Evolutionary conservation across 64 coral and sea anemone genomes (phyloP), one percentile per base, ranked within the genome.

Genomic region (Stylophora pistillata): DNA sequence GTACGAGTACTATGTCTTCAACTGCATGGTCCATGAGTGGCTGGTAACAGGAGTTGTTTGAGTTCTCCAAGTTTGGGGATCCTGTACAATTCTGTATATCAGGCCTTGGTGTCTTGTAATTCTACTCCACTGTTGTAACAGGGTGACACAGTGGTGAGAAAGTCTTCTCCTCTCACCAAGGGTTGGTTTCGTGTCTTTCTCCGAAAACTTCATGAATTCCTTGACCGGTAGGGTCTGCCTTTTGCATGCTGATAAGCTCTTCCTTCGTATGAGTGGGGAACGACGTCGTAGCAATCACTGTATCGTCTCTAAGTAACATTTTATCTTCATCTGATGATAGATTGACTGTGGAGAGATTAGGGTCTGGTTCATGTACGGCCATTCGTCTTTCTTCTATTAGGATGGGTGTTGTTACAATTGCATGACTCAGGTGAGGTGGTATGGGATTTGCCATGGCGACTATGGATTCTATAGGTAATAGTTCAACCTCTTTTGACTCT

Each of bases 61-160:
- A 74, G 3, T 73, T 75, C 71, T 33, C 80, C 79, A 53, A 53
- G 31, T 25, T 85, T 29, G 64, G 89, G 80, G n/a, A 58, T 91
- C 71, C 10, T 85, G 58, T 5, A 85, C 72, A 41, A 28, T 62
- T 62, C 89, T 73, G 79, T 91, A 91, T 55, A 84, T 52, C 10
- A 82, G 65, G 15, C n/a, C n/a, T n/a, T n/a, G n/a, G n/a, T n/a
- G n/a, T n/a, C n/a, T n/a, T n/a, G n/a, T n/a, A n/a, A n/a, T 14
- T 53, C 13, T 90, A 62, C 74, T 56, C 78, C 74, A 88, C 57
- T 88, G 86, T 58, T 34, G 14, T 53, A 88, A 60, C 54, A 88
- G 58, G 52, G 72, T 75, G 33, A 63, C 32, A 74, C 37, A 79
- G 12, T 71, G 21, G 59, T 68, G 37, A 20, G 30, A 71, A 27